Base-by-base conservation (phyloP, 1,140 invertebrate species). In the Manduca sexta region DNA sequence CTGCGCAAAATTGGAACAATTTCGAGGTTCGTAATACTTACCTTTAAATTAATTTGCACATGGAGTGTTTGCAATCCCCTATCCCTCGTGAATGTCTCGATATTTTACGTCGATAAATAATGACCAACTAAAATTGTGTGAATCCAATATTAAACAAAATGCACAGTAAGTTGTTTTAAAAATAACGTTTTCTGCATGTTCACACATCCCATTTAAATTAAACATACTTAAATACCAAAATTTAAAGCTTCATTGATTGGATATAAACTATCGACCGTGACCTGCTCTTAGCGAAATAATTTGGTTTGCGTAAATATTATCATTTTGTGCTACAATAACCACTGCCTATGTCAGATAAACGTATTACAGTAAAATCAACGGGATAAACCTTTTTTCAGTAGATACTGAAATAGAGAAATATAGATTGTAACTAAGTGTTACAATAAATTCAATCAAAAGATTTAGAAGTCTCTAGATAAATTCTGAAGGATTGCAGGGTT, bases 1-100 rank as follows among this genome's bases (percentile, higher is more conserved):
- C 91, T 86, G 87, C 90, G 82, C 90, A 91, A 88, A 90, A 90
- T 87, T 92, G 91, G 91, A 91, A 90, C 84, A 90, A 91, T 87
- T 84, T 91, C 69, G 91, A 92, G 91, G 91, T 92, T 89, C 86
- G 89, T 88, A 87, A 60, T 69, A 75, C 21, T 26, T 26, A 26
- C 66, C 69, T 75, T 84, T 70, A 65, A 70, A 74, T 71, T 83
- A 71, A 81, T 86, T 75, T 78, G 80, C 80, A 81, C 78, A 70
- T 82, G 79, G 74, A 83, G 79, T 85, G 79, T 81, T 80, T 85
- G 77, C 81, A 70, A 55, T 68, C 76, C 82, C 74, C 63, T 75
- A 63, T 69, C 64, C 66, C 63, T 65, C 68, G 74, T 81, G 69
- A 72, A 73, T 78, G 78, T 79, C 66, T 76, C 56, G 68, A 65